Conservation (phyloP, 2,888 invertebrate species). For the Anoplius nigerrimus region DNA sequence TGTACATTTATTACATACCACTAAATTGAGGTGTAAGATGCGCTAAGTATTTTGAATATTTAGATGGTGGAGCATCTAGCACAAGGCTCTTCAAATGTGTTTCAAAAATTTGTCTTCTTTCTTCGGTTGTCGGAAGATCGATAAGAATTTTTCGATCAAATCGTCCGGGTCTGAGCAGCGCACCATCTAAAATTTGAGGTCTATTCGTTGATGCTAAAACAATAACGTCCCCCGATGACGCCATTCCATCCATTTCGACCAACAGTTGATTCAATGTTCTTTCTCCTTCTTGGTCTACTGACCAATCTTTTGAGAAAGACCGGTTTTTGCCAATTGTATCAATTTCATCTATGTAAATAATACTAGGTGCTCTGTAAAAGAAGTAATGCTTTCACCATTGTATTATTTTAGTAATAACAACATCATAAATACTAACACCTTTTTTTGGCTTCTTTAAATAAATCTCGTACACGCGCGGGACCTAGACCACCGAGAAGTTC, state of each 20-base stretch:
- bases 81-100: constrained; percentile 90
- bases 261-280: constrained; percentile 98
- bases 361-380: constrained; percentile 85
- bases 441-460: constrained; percentile 94
- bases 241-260: constrained; percentile 99
- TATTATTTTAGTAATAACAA: not conserved
- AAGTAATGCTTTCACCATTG: constrained; percentile 11
- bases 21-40: constrained; percentile 95
- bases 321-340: constrained; percentile 96
- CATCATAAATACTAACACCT: constrained; percentile 71
- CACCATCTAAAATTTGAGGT: constrained; percentile 96
- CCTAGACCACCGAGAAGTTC: constrained; percentile 99
- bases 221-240: constrained; percentile 93
- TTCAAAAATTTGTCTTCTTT: constrained; percentile 95
- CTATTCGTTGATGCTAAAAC: constrained; percentile 97
- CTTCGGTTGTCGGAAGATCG: constrained; percentile 92
- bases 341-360: constrained; percentile 99
- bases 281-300: constrained; percentile 82
- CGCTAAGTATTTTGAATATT: constrained; percentile 86
- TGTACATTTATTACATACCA: constrained; percentile 75
- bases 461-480: constrained; percentile 94
- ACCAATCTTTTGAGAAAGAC: constrained; percentile 69
- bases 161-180: constrained; percentile 94
- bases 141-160: constrained; percentile 98
- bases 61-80: constrained; percentile 81